Evolutionary conservation across 2,888 invertebrate genomes (phyloP).

Genomic region (Lumbricus terrestris): DNA sequence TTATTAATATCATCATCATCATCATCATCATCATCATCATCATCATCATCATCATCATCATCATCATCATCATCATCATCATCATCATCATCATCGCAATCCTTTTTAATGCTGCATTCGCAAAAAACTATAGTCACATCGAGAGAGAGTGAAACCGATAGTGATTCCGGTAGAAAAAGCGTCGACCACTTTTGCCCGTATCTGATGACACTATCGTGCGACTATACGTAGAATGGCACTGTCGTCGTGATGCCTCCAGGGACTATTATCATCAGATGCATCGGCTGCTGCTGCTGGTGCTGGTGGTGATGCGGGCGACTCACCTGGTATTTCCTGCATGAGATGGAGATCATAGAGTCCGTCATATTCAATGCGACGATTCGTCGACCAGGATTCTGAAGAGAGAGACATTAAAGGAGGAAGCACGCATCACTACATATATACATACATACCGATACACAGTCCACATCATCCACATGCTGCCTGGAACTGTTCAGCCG

Average conservation of each 20-base stretch:
- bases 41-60: neutral
- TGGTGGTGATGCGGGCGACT: neutral
- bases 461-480: no score
- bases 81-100: neutral
- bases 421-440: neutral
- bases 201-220: neutral
- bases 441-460: no score
- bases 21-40: no score
- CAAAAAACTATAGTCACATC: neutral
- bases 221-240: neutral
- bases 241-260: neutral
- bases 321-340: slow-evolving; percentile 12
- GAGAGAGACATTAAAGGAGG: no score
- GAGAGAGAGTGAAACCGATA: neutral
- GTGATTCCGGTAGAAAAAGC: neutral
- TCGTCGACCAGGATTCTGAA: neutral
- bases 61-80: neutral
- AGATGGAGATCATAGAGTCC: neutral
- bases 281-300: neutral
- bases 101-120: neutral
- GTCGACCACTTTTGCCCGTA: neutral
- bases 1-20: no score
- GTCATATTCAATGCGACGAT: neutral
- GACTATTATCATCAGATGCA: neutral
- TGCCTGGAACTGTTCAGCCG: neutral